phyloP scores from a whole-genome alignment of 1,140 invertebrate genomes.

The Sesamia nonagrioides region DNA sequence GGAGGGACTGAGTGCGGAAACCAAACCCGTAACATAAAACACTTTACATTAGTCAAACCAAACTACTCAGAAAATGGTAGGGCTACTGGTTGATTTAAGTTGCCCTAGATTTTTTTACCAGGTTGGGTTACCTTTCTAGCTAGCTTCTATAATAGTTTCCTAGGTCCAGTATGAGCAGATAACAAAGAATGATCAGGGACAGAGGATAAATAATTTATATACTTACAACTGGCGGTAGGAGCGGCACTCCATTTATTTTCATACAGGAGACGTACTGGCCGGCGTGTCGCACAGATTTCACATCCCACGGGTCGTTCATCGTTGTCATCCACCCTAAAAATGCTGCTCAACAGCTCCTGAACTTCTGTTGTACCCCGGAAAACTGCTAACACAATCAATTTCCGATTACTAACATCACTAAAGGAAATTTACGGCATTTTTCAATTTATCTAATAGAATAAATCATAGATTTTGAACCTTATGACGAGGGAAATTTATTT shows the following conservation, averaged over 20 bases:
- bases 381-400: conserved; percentile 44
- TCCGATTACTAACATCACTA: conserved; percentile 23
- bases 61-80: too few species aligned
- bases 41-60: too few species aligned
- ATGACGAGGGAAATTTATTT: conserved; percentile 55
- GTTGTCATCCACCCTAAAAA: neutral
- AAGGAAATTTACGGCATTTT: conserved; percentile 42
- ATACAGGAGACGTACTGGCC: conserved; percentile 88
- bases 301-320: conserved; percentile 84
- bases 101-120: too few species aligned
- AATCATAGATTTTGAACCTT: conserved; percentile 43
- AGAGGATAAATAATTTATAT: neutral
- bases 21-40: too few species aligned
- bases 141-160: too few species aligned
- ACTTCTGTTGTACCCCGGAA: neutral
- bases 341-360: neutral
- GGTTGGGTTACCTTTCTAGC: too few species aligned
- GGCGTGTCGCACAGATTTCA: conserved; percentile 78
- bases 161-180: neutral
- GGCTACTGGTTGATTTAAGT: too few species aligned
- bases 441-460: conserved; percentile 27
- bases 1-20: too few species aligned
- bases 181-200: neutral
- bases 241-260: conserved; percentile 89
- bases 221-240: conserved; percentile 90